phyloP scores from a whole-genome alignment of 2,797 vertebrate species.

The Myotis vivesi region DNA sequence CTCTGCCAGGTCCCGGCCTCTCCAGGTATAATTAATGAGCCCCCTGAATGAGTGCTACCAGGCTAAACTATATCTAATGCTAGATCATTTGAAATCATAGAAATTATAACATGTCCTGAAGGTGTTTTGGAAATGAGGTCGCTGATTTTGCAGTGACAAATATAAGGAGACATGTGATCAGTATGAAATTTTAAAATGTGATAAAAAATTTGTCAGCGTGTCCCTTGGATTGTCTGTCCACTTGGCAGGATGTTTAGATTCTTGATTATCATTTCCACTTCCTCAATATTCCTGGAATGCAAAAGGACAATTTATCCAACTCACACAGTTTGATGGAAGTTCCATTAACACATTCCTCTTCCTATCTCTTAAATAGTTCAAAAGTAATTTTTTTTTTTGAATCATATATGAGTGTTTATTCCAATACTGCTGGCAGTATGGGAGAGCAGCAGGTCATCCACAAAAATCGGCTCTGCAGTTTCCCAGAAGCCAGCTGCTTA shows the following conservation, averaged over 20 bases:
- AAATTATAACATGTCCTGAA: constrained; percentile 10
- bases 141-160: constrained; percentile 36
- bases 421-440: too few species aligned
- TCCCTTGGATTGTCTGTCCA: not conserved
- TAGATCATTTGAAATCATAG: constrained; percentile 15
- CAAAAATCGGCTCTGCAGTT: too few species aligned
- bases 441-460: too few species aligned
- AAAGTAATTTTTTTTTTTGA: not conserved
- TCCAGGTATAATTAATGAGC: not conserved
- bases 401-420: too few species aligned
- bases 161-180: constrained; percentile 31
- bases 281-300: not conserved
- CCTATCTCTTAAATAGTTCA: not conserved
- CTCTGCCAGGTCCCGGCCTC: not conserved
- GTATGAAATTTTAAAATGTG: not conserved
- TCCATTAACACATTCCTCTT: not conserved
- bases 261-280: not conserved
- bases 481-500: too few species aligned
- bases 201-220: not conserved
- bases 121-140: constrained; percentile 24
- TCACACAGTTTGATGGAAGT: not conserved
- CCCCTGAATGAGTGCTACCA: not conserved
- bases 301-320: not conserved
- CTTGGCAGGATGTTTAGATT: not conserved
- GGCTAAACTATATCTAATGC: not conserved